Evolutionary conservation across 2,888 invertebrate genomes (phyloP), one percentile per base, ranked within the genome.

Genomic region (Xylophagus ater): DNA sequence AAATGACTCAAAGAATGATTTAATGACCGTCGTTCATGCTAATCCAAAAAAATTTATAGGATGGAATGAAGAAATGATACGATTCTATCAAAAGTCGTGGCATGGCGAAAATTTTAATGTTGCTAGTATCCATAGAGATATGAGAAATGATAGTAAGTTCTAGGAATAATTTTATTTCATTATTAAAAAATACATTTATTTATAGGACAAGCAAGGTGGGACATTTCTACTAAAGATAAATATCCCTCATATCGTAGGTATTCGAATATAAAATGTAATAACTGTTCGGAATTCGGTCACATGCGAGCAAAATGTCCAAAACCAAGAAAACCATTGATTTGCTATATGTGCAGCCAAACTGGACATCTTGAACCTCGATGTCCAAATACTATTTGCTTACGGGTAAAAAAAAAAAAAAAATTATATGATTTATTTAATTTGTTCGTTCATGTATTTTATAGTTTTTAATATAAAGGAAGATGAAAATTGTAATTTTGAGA

Each of bases 351-450:
- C 50, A 82, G 82, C 12, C 55, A 54, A 5, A 52, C 54, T 1
- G 80, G 79, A 0, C 83, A 83, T 56, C 59, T 56, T 13, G 79
- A 78, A 49, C 69, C 73, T 1, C 67, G 76, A 26, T 83, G 83
- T 56, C 80, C 81, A 0, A 69, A 72, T 41, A 76, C 74, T 51
- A 71, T 79, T 49, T 83, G 83, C 51, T 68, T 79, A 41, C 76
- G 77, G 53, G 82, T 83, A 65, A 65, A 70, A 53, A 18, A 15
- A 34, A n/a, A n/a, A n/a, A n/a, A n/a, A n/a, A n/a, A n/a, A n/a
- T n/a, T n/a, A n/a, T n/a, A n/a, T n/a, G n/a, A n/a, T n/a, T n/a
- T n/a, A n/a, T n/a, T n/a, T n/a, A n/a, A n/a, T n/a, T n/a, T n/a
- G n/a, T n/a, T n/a, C n/a, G n/a, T n/a, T n/a, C n/a, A n/a, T n/a